Evolutionary conservation across 2,888 invertebrate species (phyloP).

Genomic region (Luperina testacea): DNA sequence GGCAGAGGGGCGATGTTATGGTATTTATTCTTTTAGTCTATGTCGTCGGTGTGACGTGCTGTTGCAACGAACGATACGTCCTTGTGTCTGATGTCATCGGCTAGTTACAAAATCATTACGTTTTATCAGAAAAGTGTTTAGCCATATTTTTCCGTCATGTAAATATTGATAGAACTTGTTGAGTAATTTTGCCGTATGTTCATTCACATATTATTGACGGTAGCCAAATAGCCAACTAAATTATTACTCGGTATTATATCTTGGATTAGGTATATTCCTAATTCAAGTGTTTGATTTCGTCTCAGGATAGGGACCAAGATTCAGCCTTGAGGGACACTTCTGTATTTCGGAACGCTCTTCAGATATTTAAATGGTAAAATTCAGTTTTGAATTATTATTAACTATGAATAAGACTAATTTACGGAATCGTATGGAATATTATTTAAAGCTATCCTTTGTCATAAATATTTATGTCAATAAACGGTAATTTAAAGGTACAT

Average conservation of each 20-base stretch:
- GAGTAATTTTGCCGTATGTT: constrained; percentile 9
- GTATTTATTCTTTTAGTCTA: background rate
- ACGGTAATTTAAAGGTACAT: background rate
- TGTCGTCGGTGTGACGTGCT: constrained; percentile 9
- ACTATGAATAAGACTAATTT: background rate
- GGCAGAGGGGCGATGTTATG: background rate
- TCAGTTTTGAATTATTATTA: background rate
- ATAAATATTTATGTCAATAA: background rate
- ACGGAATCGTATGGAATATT: background rate
- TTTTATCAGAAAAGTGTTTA: constrained; percentile 37
- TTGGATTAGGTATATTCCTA: background rate
- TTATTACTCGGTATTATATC: background rate
- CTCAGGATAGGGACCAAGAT: background rate
- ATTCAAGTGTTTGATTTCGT: background rate
- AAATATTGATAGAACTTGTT: constrained; percentile 41
- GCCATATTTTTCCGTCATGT: constrained; percentile 33
- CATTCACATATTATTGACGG: constrained; percentile 22
- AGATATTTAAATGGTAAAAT: background rate
- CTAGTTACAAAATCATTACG: constrained; percentile 46
- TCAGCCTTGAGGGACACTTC: constrained; percentile 28
- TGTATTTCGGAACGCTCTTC: background rate
- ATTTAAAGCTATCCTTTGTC: background rate
- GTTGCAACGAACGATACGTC: constrained; percentile 21
- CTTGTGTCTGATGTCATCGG: constrained; percentile 20
- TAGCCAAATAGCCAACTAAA: background rate